Evolutionary conservation across 2,888 invertebrate species (phyloP).

Genomic region (Cantharis lateralis): DNA sequence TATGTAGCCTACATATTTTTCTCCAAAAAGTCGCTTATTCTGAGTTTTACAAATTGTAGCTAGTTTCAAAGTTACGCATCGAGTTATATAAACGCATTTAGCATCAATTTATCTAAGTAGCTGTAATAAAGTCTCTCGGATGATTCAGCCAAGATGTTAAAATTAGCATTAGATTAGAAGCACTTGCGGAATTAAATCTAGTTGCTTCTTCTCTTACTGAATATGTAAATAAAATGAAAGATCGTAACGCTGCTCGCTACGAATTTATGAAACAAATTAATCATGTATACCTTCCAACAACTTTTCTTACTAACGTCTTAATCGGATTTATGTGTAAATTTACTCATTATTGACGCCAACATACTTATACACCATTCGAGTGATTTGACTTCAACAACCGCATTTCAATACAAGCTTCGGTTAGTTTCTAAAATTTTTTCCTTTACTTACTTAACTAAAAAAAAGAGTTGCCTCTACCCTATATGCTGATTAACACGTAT

Average conservation of each 20-base stretch:
- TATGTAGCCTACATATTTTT: constrained; percentile 37
- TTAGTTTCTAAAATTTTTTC: not conserved
- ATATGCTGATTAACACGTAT: too few relatives aligned
- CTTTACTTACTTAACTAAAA: not conserved
- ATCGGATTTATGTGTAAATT: constrained; percentile 7
- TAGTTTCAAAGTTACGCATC: constrained; percentile 44
- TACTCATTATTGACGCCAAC: not conserved
- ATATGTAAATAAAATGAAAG: constrained; percentile 9
- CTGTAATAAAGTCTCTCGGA: constrained; percentile 51
- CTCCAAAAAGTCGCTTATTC: constrained; percentile 33
- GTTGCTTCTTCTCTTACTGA: constrained; percentile 11
- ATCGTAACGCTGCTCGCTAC: constrained; percentile 4
- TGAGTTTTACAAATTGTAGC: constrained; percentile 44
- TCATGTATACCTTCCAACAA: not conserved
- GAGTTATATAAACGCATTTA: constrained; percentile 47
- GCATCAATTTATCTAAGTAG: constrained; percentile 52
- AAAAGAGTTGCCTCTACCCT: too few relatives aligned
- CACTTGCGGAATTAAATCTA: constrained; percentile 28
- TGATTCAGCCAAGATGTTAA: constrained; percentile 42
- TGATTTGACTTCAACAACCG: not conserved
- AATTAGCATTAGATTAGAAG: constrained; percentile 42
- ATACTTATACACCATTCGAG: not conserved
- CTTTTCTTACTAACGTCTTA: not conserved
- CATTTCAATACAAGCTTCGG: not conserved
- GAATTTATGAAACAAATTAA: constrained; percentile 9